phyloP scores from a whole-genome alignment of 2,797 vertebrate species.

The Nothura maculosa region DNA sequence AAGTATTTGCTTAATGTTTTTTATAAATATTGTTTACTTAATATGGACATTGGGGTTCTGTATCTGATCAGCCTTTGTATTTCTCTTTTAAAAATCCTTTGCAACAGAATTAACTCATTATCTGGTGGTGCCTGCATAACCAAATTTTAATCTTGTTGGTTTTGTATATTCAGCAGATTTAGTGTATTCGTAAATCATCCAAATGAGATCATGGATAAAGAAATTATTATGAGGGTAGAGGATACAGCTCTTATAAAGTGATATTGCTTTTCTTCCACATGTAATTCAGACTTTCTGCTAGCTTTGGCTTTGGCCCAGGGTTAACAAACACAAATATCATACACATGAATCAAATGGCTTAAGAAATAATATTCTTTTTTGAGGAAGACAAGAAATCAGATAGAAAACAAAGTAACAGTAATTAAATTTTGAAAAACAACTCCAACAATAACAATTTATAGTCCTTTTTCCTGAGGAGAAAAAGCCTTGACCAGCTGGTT shows the following conservation, averaged over 20 bases:
- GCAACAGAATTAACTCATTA: background rate
- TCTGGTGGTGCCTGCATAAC: background rate
- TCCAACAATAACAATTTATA: background rate
- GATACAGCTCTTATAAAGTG: background rate
- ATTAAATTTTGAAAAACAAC: constrained; percentile 23
- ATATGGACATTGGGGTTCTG: background rate
- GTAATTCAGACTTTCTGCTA: constrained; percentile 5
- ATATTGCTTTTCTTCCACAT: background rate
- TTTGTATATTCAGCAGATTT: constrained; percentile 23
- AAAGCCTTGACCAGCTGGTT: background rate
- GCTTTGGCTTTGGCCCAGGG: constrained; percentile 9
- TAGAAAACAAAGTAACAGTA: background rate
- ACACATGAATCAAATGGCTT: background rate
- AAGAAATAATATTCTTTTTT: background rate
- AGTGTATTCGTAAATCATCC: background rate
- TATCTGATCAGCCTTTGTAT: background rate
- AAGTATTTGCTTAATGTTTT: background rate
- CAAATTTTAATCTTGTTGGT: constrained; percentile 2
- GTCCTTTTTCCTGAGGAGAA: background rate
- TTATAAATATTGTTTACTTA: background rate
- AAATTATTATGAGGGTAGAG: background rate
- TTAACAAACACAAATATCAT: background rate
- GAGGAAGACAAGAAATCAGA: background rate
- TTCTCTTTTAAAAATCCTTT: constrained; percentile 17
- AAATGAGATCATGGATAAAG: background rate